A percentile compares a stretch with the other conserved stretches of the same genome.
phyloP scores from a whole-genome alignment of 2,797 vertebrate genomes.

The Sternotherus odoratus region DNA sequence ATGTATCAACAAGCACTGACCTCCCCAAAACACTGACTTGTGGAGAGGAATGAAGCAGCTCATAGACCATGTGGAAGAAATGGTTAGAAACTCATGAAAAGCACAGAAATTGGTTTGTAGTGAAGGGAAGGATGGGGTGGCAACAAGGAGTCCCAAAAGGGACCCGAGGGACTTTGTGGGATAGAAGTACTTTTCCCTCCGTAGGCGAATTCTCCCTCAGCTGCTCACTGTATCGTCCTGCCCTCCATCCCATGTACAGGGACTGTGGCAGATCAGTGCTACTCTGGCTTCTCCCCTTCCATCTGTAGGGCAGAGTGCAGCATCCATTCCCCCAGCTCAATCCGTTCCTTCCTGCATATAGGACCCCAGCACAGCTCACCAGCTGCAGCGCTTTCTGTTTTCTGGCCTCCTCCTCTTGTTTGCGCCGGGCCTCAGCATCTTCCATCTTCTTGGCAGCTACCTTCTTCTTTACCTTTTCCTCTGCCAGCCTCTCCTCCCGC shows the following conservation, averaged over 20 bases:
- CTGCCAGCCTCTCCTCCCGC: constrained; percentile 84
- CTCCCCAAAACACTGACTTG: neutral
- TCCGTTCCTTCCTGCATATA: constrained; percentile 67
- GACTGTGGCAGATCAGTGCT: fast-evolving
- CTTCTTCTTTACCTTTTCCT: constrained; percentile 82
- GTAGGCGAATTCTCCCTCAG: fast-evolving
- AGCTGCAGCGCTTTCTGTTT: constrained; percentile 78
- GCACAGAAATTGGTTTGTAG: neutral
- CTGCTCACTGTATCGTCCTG: fast-evolving
- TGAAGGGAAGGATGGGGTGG: neutral
- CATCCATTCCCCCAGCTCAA: constrained; percentile 66
- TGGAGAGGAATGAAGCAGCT: neutral
- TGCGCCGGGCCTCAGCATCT: constrained; percentile 82
- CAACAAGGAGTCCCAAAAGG: neutral
- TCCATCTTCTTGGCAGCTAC: constrained; percentile 80
- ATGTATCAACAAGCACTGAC: neutral
- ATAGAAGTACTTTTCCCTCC: neutral
- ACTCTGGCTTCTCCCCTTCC: fast-evolving
- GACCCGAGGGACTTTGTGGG: neutral
- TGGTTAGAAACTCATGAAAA: neutral
- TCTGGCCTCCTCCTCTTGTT: constrained; percentile 88
- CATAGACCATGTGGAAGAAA: neutral
- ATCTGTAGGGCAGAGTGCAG: neutral
- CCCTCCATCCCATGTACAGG: neutral
- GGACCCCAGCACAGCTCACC: constrained; percentile 52